phyloP scores from a whole-genome alignment of 2,797 vertebrate genomes.

The Gadopsis marmoratus region DNA sequence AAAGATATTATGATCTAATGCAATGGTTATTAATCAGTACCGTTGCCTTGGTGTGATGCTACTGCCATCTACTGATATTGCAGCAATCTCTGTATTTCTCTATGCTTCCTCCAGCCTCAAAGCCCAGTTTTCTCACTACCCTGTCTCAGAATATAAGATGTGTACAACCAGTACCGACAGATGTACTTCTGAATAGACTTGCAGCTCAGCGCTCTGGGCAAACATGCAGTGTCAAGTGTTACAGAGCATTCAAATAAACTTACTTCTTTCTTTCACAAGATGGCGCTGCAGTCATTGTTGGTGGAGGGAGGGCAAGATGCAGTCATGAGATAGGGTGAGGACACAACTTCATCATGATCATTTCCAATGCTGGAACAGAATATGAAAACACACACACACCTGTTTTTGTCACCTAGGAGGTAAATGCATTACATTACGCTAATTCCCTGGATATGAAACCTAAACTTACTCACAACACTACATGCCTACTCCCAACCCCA shows the following conservation, averaged over 20 bases:
- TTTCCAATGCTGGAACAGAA: neutral
- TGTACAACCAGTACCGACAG: constrained; percentile 7
- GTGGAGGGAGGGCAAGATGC: neutral
- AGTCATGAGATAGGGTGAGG: neutral
- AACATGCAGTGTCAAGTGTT: neutral
- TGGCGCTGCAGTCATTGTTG: constrained; percentile 65
- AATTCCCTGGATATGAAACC: neutral
- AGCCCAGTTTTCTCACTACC: neutral
- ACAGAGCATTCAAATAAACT: constrained; percentile 28
- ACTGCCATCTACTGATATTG: constrained; percentile 79
- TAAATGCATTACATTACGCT: neutral
- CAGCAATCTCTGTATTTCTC: neutral
- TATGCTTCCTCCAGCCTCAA: neutral
- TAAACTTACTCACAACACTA: neutral
- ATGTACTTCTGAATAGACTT: constrained; percentile 34
- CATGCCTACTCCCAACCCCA: neutral
- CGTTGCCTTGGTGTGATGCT: constrained; percentile 66
- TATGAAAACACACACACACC: neutral
- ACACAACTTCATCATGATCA: neutral
- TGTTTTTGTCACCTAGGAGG: neutral
- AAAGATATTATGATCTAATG: constrained; percentile 39
- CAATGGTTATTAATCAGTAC: constrained; percentile 38
- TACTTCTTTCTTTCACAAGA: constrained; percentile 63
- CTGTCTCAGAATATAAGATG: constrained; percentile 20
- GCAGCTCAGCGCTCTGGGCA: constrained; percentile 8